A percentile compares a stretch with the other conserved stretches of the same genome.
These are phyloP conservation scores for Catharus bicknelli DNA, from an alignment of 2,113 vertebrate species.

Conservation along the genomic window DNA sequence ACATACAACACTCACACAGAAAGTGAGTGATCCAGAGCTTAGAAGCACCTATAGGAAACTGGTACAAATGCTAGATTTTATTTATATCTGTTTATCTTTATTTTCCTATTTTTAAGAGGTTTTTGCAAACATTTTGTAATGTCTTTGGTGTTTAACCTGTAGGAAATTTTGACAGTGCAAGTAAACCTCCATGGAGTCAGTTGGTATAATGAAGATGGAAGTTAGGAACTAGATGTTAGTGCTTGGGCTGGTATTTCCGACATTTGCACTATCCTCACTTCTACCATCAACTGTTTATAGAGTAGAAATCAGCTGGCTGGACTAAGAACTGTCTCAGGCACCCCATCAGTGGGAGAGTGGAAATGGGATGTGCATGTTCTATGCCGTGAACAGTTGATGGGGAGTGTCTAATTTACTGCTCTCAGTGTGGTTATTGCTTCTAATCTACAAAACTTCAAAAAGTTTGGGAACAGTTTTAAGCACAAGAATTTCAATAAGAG, in stretches of 20 bases:
- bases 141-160: neutral
- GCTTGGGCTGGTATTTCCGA: neutral
- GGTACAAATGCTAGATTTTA: neutral
- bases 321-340: neutral
- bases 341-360: too few relatives aligned
- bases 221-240: neutral
- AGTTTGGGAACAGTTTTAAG: neutral
- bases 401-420: neutral
- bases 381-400: neutral
- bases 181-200: neutral
- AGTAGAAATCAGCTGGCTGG: neutral
- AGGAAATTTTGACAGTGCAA: neutral
- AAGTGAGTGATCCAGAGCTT: neutral
- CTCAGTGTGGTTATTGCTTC: neutral
- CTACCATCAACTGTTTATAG: neutral
- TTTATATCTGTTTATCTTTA: neutral
- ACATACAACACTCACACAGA: neutral
- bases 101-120: neutral
- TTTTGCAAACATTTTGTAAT: neutral
- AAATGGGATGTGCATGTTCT: neutral
- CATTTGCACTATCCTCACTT: neutral
- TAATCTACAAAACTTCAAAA: neutral
- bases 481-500: neutral
- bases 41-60: neutral
- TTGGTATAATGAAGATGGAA: neutral